Percentiles rank a stretch among this genome's conserved stretches.
phyloP scores from a whole-genome alignment of 1,140 invertebrate species.

The Temnothorax longispinosus region DNA sequence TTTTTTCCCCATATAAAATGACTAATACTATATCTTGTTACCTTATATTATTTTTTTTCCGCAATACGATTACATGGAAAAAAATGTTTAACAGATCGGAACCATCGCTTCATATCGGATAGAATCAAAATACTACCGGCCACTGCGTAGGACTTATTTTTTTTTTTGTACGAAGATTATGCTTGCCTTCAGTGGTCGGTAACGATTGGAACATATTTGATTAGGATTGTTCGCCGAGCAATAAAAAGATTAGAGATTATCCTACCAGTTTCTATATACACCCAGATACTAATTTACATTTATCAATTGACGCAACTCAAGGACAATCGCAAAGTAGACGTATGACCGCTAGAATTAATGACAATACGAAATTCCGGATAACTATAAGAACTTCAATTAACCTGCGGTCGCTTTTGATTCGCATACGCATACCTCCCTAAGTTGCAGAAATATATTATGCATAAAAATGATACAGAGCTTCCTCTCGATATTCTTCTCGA shows the following conservation, averaged over 20 bases:
- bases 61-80: slow-evolving; percentile 67
- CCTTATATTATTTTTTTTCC: slow-evolving; percentile 58
- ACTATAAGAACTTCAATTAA: slow-evolving; percentile 9
- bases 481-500: slow-evolving; percentile 37
- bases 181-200: neutral
- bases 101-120: slow-evolving; percentile 43
- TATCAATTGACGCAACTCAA: slow-evolving; percentile 38
- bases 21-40: slow-evolving; percentile 72
- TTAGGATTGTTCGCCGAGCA: slow-evolving; percentile 34
- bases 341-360: neutral
- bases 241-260: slow-evolving; percentile 40
- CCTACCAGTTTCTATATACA: slow-evolving; percentile 42
- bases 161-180: slow-evolving; percentile 28
- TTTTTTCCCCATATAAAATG: slow-evolving; percentile 73
- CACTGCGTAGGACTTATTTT: slow-evolving; percentile 42
- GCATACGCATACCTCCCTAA: slow-evolving; percentile 30
- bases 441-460: slow-evolving; percentile 62
- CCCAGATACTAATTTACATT: slow-evolving; percentile 56
- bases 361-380: slow-evolving; percentile 3
- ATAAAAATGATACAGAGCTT: slow-evolving; percentile 60
- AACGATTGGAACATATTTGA: slow-evolving; percentile 37
- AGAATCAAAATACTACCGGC: slow-evolving; percentile 42
- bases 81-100: slow-evolving; percentile 63
- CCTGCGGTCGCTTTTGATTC: slow-evolving; percentile 30
- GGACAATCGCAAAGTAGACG: slow-evolving; percentile 6